Percentiles rank a stretch among this genome's conserved stretches.
These are phyloP conservation scores for Macrochelys suwanniensis DNA, from an alignment of 2,797 vertebrate species.

Conservation along the genomic window DNA sequence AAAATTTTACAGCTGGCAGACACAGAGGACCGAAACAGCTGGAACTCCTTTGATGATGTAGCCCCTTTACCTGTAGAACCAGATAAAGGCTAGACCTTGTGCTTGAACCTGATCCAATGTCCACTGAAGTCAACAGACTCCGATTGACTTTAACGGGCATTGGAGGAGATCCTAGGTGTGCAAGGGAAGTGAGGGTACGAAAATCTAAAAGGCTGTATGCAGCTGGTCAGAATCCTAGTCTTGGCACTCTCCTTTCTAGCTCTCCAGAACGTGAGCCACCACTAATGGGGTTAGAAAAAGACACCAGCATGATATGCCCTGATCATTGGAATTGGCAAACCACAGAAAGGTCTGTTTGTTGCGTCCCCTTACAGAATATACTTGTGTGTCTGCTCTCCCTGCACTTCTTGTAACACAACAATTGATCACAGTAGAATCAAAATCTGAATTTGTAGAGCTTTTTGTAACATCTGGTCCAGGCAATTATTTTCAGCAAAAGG, in stretches of 20 bases:
- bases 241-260: neutral
- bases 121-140: neutral
- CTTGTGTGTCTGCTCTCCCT: neutral
- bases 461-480: neutral
- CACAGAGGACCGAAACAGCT: too few species aligned
- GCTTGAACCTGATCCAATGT: neutral
- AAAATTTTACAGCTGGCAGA: too few species aligned
- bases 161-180: neutral
- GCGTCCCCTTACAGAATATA: neutral
- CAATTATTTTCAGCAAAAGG: neutral
- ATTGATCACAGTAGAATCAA: neutral
- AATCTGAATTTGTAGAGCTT: neutral
- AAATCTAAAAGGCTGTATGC: neutral
- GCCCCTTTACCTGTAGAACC: neutral
- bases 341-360: neutral
- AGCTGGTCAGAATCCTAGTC: neutral
- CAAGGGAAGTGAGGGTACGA: neutral
- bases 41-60: too few species aligned
- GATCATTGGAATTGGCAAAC: neutral
- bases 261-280: neutral
- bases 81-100: neutral
- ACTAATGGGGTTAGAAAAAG: neutral
- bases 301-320: neutral
- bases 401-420: neutral
- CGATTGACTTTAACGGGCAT: neutral